These are phyloP conservation scores for Prosopocoilus inquinatus DNA, from an alignment of 2,888 invertebrate species.

Conservation along the genomic window DNA sequence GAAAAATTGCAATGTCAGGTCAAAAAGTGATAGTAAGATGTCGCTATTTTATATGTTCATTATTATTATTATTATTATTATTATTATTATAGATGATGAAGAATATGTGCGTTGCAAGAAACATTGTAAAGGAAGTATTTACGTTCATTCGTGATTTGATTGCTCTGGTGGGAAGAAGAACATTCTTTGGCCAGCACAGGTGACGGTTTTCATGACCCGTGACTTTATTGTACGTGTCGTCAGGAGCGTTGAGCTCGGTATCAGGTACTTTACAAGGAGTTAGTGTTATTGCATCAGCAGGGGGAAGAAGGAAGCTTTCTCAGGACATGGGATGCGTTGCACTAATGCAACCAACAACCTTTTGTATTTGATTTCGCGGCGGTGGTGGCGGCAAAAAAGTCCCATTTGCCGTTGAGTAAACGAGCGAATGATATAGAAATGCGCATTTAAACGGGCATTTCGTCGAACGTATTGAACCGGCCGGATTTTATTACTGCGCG, in stretches of 20 bases:
- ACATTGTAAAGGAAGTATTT: too few species aligned
- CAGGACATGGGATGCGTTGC: not conserved
- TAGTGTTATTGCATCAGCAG: not conserved
- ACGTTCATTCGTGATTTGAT: too few species aligned
- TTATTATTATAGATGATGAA: too few species aligned
- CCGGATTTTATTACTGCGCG: not conserved
- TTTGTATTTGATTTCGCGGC: constrained; percentile 2
- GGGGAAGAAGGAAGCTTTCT: not conserved
- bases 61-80: too few species aligned
- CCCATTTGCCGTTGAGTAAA: constrained; percentile 38
- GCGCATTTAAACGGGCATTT: constrained; percentile 38
- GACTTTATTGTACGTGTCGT: not conserved
- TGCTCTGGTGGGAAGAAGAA: too few species aligned
- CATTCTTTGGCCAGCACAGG: too few species aligned
- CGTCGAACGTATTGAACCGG: not conserved
- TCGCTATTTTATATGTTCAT: too few species aligned
- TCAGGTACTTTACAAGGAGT: constrained; percentile 4
- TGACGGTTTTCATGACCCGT: too few species aligned
- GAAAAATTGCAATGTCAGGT: too few species aligned
- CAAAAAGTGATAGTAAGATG: too few species aligned
- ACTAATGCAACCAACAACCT: not conserved
- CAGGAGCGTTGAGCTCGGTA: not conserved
- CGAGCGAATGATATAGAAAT: constrained; percentile 46
- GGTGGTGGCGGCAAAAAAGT: constrained; percentile 36
- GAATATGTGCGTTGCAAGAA: too few species aligned